Percentiles rank a stretch among this genome's conserved stretches.
Evolutionary conservation across 2,113 vertebrate genomes (phyloP).

Genomic region (Poeciliopsis retropinna): DNA sequence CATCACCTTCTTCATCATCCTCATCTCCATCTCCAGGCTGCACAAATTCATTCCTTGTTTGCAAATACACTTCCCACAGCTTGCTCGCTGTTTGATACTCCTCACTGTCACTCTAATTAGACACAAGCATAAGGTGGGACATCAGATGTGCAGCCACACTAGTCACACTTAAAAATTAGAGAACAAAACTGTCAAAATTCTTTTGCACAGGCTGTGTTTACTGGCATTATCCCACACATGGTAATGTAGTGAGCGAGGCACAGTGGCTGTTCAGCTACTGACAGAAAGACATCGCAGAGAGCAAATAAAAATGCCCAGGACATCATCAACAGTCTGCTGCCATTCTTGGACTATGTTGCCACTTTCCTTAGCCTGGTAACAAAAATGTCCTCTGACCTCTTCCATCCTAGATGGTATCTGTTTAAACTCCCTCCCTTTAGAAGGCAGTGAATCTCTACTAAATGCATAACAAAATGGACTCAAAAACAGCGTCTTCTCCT

Average conservation of each 20-base stretch:
- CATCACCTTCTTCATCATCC: slow-evolving; percentile 91
- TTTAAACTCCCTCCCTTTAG: neutral
- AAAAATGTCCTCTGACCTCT: neutral
- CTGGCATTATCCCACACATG: neutral
- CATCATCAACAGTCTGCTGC: neutral
- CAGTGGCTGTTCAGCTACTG: neutral
- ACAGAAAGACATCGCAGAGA: neutral
- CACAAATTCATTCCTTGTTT: slow-evolving; percentile 93
- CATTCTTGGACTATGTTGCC: too few species aligned
- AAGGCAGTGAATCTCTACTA: neutral
- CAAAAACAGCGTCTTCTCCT: neutral
- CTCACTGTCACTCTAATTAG: slow-evolving; percentile 85
- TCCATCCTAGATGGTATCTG: neutral
- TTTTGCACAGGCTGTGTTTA: neutral
- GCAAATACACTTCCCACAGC: slow-evolving; percentile 92
- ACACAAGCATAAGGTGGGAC: neutral
- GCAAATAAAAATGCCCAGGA: neutral
- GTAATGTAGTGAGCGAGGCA: neutral
- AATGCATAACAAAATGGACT: neutral
- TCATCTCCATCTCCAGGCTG: slow-evolving; percentile 85
- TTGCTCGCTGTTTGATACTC: slow-evolving; percentile 94
- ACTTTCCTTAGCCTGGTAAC: neutral
- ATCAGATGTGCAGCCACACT: neutral
- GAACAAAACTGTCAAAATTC: neutral
- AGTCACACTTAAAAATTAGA: neutral